Evolutionary conservation across 64 coral and sea anemone species (phyloP), one percentile per base, ranked within the genome.

Genomic region (Exaiptasia diaphana): DNA sequence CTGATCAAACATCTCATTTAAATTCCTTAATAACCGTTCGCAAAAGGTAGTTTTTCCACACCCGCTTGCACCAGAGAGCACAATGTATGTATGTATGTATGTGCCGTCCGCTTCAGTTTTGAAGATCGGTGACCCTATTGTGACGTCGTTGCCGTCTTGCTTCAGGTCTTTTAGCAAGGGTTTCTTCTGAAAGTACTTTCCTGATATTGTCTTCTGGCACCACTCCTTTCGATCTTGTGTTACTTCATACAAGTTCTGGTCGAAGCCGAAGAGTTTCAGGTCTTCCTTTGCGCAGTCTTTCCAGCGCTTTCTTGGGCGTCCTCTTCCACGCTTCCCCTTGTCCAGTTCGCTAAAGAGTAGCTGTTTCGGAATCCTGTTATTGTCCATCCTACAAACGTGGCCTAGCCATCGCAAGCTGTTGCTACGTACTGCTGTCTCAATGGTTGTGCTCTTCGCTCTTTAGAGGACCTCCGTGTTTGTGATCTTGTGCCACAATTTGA

Each of bases 221-320:
- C n/a, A n/a, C n/a, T n/a, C n/a, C n/a, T n/a, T n/a, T n/a, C n/a
- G n/a, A n/a, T n/a, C n/a, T n/a, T n/a, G n/a, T 68, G 64, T 68
- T 39, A 38, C 22, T 33, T 33, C 64, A 68, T 68, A 39, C 64
- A 33, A 68, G 64, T 68, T 68, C 33, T 68, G 32, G 67, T 71
- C 67, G 67, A 71, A 38, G 12, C 20, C 67, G n/a, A 30, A 71
- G 6, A 38, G 12, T 71, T 71, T 71, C 17, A 56, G n/a, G 25
- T 22, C 30, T 31, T 25, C 67, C 1, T 73, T 85, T 4, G 74
- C 20, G 30, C 23, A 44, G 50, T 75, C 41, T 34, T 75, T 75
- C 17, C 42, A 50, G 38, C 67, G 25, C 41, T 33, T 33, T 35
- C 53, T 75, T 75, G 11, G 72, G 45, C 72, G 15, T 29, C 43